These are phyloP conservation scores for Trissolcus japonicus DNA, from an alignment of 2,888 invertebrate species.

Conservation along the genomic window DNA sequence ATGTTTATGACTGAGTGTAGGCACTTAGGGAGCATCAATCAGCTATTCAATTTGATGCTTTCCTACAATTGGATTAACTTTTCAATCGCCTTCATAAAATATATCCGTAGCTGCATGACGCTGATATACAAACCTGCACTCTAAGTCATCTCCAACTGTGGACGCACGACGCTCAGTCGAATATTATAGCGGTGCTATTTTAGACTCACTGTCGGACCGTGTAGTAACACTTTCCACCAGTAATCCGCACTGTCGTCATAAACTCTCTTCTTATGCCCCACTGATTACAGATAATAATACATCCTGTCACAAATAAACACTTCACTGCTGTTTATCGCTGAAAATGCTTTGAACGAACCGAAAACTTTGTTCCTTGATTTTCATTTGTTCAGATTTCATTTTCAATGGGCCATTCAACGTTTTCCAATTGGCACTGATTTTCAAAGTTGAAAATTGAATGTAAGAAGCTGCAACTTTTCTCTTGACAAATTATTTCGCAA, in stretches of 20 bases:
- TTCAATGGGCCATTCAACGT: conserved; percentile 2
- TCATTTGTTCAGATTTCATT: conserved; percentile 16
- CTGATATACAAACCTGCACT: no score
- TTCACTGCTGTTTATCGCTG: not conserved
- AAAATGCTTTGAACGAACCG: conserved; percentile 19
- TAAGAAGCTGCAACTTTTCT: no score
- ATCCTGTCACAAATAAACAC: conserved; percentile 14
- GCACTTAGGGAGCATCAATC: no score
- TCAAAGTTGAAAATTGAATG: no score
- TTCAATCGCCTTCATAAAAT: no score
- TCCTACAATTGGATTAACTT: no score
- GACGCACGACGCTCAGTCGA: not conserved
- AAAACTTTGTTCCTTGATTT: conserved; percentile 12
- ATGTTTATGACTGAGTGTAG: no score
- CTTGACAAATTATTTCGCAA: no score
- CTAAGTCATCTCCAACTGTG: no score
- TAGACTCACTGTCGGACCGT: conserved; percentile 17
- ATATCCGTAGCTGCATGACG: no score
- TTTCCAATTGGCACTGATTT: no score
- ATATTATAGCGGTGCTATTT: conserved; percentile 4
- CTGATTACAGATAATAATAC: conserved; percentile 11
- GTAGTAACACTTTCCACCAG: conserved; percentile 23
- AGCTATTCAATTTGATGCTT: no score
- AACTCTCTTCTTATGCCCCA: conserved; percentile 12
- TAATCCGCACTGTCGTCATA: conserved; percentile 7